Base-by-base conservation (phyloP, 2,888 invertebrate species). In the Drosophila cyrtoloma region DNA sequence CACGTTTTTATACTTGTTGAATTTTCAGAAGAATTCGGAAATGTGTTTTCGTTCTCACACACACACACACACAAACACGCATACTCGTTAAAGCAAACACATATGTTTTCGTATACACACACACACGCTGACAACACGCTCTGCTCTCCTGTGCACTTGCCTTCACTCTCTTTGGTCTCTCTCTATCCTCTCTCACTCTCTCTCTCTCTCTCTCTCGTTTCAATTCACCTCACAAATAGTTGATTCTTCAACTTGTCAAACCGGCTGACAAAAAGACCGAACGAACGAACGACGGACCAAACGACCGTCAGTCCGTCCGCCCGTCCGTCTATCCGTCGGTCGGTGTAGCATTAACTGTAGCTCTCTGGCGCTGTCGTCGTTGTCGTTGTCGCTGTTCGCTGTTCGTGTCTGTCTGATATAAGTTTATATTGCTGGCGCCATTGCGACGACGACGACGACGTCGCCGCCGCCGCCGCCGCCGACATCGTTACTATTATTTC, bases 341-440 rank as follows among this genome's bases (percentile, higher is more conserved):
- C 66, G 77, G 65, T 61, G 68, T 52, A 73, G 61, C 77, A 60
- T 66, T 75, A 47, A 64, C 62, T 71, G 67, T 66, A 72, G 82
- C 83, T 82, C 83, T 82, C 68, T 65, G 76, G 57, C 55, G 67
- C 61, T 71, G 71, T 69, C 60, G 52, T 55, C 32, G 79, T 65
- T 71, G 52, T 56, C 32, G 79, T 65, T 71, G 71, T 67, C 60
- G 52, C 32, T 39, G 78, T 67, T 55, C 42, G 37, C 28, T 71
- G 70, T 78, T 72, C 78, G 79, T 92, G 81, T 91, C 75, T 90
- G 86, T 85, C 87, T 92, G 92, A 84, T 90, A 91, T 91, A 91
- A 83, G 81, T 86, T 85, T 90, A 82, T 85, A 89, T 91, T 92
- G 87, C 90, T 92, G 92, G 93, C 92, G 92, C 93, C 92, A 93